Evolutionary conservation across 2,113 vertebrate species (phyloP), one percentile per base, ranked within the genome.

Genomic region (Tupaia chinensis): DNA sequence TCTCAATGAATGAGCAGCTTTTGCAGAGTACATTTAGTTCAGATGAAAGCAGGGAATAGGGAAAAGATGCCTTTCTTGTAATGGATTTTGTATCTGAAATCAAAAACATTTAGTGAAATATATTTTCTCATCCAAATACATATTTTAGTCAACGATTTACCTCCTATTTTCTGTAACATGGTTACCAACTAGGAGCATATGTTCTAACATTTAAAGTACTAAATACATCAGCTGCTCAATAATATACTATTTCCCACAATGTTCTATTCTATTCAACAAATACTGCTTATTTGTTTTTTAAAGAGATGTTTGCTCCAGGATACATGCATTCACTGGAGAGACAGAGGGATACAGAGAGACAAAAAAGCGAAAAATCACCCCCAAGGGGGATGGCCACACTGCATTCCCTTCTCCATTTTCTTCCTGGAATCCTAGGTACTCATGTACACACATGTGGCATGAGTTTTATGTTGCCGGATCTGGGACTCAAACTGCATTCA

Each of bases 111-210:
- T 78, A 86, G 19, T 73, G 34, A 89, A 91, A 80, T 95, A 81
- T 66, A 66, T 89, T 60, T 96, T 94, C 94, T 89, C 22, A 88
- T 72, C 23, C 72, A 80, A 89, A 80, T 87, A 95, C 95, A 74
- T 86, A 94, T 95, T 96, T 89, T 29, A 93, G 9, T 78, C 54
- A 87, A 13, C 32, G 80, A 74, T 84, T 94, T 94, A 82, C 2
- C 11, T 91, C n/a, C 10, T 82, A 93, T 34, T 87, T 0, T 74
- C 14, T 96, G 15, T 92, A 91, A 84, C 27, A 32, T 84, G 7
- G 87, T 96, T 54, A 93, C 22, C 58, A 80, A 80, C 13, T 60
- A 84, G 9, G 12, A 95, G 13, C 13, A 78, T 83, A 23, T 87
- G 19, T 1, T 87, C 5, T 93, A 90, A 60, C 53, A 78, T 90